Conservation (phyloP, 1,140 invertebrate genomes). For the Gonatopus flavifemur region DNA sequence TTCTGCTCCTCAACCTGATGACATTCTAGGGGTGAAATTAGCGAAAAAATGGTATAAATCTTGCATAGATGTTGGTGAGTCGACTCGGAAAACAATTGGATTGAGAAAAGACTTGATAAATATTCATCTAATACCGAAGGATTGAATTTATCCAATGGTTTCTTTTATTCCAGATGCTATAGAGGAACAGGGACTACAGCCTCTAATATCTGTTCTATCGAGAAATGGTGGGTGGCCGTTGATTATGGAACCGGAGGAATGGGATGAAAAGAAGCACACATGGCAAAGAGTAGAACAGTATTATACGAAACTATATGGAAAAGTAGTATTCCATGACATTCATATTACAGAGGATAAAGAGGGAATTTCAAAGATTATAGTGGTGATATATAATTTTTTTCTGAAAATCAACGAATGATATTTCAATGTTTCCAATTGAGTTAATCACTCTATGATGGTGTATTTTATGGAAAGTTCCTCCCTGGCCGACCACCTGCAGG, state of each 20-base stretch:
- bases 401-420: background rate
- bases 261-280: slow-evolving; percentile 18
- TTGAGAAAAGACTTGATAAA: too few species aligned
- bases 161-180: slow-evolving; percentile 11
- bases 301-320: slow-evolving; percentile 21
- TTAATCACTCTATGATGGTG: background rate
- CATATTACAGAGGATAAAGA: background rate
- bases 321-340: slow-evolving; percentile 17
- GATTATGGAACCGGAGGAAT: slow-evolving; percentile 29
- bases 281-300: slow-evolving; percentile 37
- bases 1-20: background rate
- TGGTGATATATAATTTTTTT: background rate
- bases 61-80: slow-evolving; percentile 26
- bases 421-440: background rate
- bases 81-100: slow-evolving; percentile 1
- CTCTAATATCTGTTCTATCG: slow-evolving; percentile 20
- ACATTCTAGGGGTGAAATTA: slow-evolving; percentile 22
- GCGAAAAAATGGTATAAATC: slow-evolving; percentile 27
- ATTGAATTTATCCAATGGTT: too few species aligned
- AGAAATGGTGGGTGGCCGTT: slow-evolving; percentile 37
- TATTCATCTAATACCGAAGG: too few species aligned
- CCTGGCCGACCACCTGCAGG: too few species aligned
- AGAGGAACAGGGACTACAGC: slow-evolving; percentile 17
- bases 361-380: background rate
- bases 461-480: too few species aligned